Evolutionary conservation across 2,888 invertebrate species (phyloP).

Genomic region (Sinhomidia bicolor): DNA sequence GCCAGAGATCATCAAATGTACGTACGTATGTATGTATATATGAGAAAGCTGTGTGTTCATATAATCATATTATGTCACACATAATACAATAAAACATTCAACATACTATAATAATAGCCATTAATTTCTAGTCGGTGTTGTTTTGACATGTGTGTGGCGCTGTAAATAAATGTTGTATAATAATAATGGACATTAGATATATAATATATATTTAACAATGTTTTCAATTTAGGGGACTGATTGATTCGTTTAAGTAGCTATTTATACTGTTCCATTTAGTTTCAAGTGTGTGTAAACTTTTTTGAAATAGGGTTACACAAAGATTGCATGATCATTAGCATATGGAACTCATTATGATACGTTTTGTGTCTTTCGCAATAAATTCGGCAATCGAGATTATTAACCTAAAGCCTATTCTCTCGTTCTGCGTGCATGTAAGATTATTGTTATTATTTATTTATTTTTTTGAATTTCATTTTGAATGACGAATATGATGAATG

Average conservation of each 20-base stretch:
- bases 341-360: slow-evolving; percentile 9
- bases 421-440: neutral
- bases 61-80: neutral
- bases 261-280: slow-evolving; percentile 37
- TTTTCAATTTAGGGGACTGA: slow-evolving; percentile 14
- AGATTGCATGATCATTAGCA: slow-evolving; percentile 9
- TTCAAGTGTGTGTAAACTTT: neutral
- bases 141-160: slow-evolving; percentile 52
- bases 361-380: neutral
- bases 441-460: neutral
- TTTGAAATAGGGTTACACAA: slow-evolving; percentile 20
- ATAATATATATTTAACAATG: neutral
- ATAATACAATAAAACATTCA: neutral
- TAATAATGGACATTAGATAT: slow-evolving; percentile 9
- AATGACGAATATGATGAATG: neutral
- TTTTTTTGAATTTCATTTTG: neutral
- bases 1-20: neutral
- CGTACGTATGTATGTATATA: neutral
- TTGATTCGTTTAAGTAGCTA: slow-evolving; percentile 41
- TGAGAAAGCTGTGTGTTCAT: too few species aligned
- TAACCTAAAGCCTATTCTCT: neutral
- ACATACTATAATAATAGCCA: neutral
- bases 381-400: slow-evolving; percentile 12
- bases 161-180: slow-evolving; percentile 42
- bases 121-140: slow-evolving; percentile 39